Conservation (phyloP, 2,113 vertebrate species). For the Paradisaea rubra region DNA sequence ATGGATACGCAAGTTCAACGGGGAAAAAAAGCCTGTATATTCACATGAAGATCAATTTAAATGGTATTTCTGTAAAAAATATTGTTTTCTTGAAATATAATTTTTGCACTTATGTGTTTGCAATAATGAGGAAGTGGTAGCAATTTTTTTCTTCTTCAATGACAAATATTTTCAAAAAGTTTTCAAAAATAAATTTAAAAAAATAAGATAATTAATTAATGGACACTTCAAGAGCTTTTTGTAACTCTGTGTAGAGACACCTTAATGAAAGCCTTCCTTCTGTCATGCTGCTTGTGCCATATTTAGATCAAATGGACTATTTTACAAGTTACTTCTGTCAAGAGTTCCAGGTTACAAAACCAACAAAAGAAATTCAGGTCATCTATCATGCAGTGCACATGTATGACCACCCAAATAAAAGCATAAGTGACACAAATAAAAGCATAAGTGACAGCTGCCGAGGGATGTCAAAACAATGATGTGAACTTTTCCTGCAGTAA, state of each 20-base stretch:
- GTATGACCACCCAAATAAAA: neutral
- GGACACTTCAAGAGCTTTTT: neutral
- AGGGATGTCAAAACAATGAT: slow-evolving; percentile 31
- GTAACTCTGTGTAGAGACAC: neutral
- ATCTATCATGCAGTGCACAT: neutral
- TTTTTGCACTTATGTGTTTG: neutral
- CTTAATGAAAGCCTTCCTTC: neutral
- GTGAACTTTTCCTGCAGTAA: neutral
- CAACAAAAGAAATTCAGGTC: neutral
- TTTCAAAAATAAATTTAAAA: neutral
- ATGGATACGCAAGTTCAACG: neutral
- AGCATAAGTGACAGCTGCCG: slow-evolving; percentile 4
- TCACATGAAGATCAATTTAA: neutral
- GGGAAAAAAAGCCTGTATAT: neutral
- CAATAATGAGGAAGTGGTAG: neutral
- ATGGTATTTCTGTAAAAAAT: neutral
- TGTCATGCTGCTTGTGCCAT: neutral
- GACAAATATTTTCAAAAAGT: neutral
- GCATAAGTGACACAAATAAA: slow-evolving; percentile 20
- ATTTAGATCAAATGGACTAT: neutral
- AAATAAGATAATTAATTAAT: neutral
- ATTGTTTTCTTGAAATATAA: neutral
- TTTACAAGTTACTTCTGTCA: neutral
- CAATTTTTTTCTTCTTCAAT: neutral
- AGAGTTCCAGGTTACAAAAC: neutral